These are phyloP conservation scores for Oreochromis aureus DNA, from an alignment of 2,113 vertebrate species.

Conservation along the genomic window DNA sequence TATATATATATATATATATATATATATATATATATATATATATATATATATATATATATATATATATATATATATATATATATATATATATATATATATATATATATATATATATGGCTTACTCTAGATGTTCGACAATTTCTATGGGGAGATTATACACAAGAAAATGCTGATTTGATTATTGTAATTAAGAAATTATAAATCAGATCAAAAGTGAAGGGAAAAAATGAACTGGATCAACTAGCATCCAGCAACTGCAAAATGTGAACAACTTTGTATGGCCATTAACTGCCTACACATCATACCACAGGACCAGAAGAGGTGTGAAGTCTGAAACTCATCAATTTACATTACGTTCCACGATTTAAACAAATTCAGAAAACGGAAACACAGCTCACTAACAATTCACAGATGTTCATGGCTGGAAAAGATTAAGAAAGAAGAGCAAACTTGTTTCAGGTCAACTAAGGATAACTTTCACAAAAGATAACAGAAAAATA, in stretches of 20 bases:
- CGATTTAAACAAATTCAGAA: neutral
- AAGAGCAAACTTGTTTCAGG: neutral
- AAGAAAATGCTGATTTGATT: neutral
- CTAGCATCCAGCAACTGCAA: neutral
- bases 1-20: neutral
- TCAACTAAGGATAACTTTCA: neutral
- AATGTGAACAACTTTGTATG: neutral
- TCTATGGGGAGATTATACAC: neutral
- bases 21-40: neutral
- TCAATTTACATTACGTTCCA: neutral
- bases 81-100: too few relatives aligned
- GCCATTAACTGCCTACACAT: neutral
- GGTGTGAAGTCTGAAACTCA: neutral
- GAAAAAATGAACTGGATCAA: neutral
- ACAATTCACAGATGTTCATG: neutral
- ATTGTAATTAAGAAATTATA: neutral
- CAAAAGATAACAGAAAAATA: neutral
- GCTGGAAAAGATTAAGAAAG: neutral
- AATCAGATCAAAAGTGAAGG: neutral
- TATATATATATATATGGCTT: neutral
- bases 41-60: neutral
- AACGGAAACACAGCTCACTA: neutral
- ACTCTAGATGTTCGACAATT: neutral
- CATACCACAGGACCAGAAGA: neutral
- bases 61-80: neutral